Evolutionary conservation across 2,113 vertebrate genomes (phyloP).

Genomic region (Istiophorus platypterus): DNA sequence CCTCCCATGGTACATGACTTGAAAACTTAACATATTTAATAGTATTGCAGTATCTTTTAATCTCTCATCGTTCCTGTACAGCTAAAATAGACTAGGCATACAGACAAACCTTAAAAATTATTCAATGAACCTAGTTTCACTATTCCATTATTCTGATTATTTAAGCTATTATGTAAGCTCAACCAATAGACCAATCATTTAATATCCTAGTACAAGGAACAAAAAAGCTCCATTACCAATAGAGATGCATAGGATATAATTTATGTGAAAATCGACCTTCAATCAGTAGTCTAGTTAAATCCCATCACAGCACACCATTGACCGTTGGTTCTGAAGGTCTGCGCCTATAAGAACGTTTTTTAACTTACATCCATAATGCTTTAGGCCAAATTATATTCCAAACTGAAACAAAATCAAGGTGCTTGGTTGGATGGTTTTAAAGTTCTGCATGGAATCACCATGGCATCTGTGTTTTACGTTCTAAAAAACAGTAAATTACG

Average conservation of each 20-base stretch:
- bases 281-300: neutral
- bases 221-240: neutral
- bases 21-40: neutral
- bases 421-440: too few species aligned
- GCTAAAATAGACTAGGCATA: neutral
- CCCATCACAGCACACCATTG: neutral
- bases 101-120: neutral
- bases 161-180: too few species aligned
- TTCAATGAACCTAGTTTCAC: neutral
- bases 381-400: too few species aligned
- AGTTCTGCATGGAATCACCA: too few species aligned
- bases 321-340: too few species aligned
- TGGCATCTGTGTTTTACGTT: too few species aligned
- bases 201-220: neutral
- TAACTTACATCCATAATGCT: too few species aligned
- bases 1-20: accelerated
- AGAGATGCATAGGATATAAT: too few species aligned
- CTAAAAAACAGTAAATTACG: too few species aligned
- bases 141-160: too few species aligned
- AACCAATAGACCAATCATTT: neutral
- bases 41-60: neutral
- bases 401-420: too few species aligned
- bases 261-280: neutral
- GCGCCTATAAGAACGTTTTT: too few species aligned
- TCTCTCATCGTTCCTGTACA: neutral